These are phyloP conservation scores for Lordiphosa andalusiaca DNA, from an alignment of 2,888 invertebrate species.

Conservation along the genomic window DNA sequence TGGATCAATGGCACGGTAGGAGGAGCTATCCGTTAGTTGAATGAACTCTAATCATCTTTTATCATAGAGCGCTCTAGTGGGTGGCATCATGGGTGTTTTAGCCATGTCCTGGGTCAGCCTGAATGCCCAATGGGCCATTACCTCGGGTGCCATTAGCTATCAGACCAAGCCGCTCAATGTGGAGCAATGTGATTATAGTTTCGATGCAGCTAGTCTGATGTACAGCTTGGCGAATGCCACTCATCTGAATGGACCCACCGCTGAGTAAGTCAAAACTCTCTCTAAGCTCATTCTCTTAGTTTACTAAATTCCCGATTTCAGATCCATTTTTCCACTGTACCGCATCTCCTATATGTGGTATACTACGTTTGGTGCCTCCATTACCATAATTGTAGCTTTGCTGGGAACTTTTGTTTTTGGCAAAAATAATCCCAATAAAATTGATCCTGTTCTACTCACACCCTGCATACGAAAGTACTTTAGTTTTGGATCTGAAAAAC, in stretches of 20 bases:
- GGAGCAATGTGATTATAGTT: constrained; percentile 85
- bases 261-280: constrained; percentile 55
- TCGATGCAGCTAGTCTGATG: constrained; percentile 71
- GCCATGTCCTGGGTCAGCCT: constrained; percentile 84
- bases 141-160: constrained; percentile 84
- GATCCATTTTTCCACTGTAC: constrained; percentile 81
- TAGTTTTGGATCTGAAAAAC: constrained; percentile 19
- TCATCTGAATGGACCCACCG: constrained; percentile 28
- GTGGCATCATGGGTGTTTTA: constrained; percentile 82
- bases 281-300: background rate
- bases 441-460: constrained; percentile 84
- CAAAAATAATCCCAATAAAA: constrained; percentile 82
- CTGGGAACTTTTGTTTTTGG: constrained; percentile 74
- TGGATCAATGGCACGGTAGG: constrained; percentile 85
- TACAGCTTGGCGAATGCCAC: constrained; percentile 43
- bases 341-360: constrained; percentile 91
- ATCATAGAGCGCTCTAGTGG: constrained; percentile 83
- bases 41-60: background rate
- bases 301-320: constrained; percentile 26
- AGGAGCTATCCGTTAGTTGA: background rate
- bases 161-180: constrained; percentile 85
- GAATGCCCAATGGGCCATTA: constrained; percentile 84
- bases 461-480: constrained; percentile 81
- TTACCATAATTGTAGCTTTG: constrained; percentile 82
- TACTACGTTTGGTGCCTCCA: constrained; percentile 83